Conservation (phyloP, 2,113 vertebrate species). For the Cyanistes caeruleus region DNA sequence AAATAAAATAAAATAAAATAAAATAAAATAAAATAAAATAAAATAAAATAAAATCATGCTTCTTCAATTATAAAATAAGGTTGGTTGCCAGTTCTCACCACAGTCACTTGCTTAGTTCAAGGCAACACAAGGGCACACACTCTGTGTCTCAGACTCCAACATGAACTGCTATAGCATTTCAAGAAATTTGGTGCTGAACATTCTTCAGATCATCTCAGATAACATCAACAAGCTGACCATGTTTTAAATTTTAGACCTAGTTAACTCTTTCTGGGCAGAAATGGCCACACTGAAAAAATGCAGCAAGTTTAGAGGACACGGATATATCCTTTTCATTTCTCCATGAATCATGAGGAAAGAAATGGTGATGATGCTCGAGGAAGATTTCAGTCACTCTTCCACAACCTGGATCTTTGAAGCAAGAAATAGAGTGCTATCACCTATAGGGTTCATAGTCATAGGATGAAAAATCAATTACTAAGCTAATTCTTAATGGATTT, state of each 20-base stretch:
- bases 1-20: not conserved
- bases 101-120: not conserved
- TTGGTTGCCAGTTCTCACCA: not conserved
- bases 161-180: not conserved
- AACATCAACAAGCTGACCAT: not conserved
- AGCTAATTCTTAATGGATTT: not conserved
- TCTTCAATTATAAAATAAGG: not conserved
- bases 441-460: not conserved
- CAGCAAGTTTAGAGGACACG: not conserved
- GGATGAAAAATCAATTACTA: not conserved
- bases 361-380: not conserved
- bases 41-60: not conserved
- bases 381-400: not conserved
- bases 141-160: too few relatives aligned
- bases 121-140: too few relatives aligned
- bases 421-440: not conserved
- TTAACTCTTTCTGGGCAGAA: not conserved
- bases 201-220: not conserved
- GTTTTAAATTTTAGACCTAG: not conserved
- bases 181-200: not conserved
- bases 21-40: not conserved
- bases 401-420: not conserved
- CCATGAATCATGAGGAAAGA: not conserved
- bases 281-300: not conserved
- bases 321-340: not conserved